Conservation (phyloP, 1,140 invertebrate genomes). For the Eulimnadia texana region DNA sequence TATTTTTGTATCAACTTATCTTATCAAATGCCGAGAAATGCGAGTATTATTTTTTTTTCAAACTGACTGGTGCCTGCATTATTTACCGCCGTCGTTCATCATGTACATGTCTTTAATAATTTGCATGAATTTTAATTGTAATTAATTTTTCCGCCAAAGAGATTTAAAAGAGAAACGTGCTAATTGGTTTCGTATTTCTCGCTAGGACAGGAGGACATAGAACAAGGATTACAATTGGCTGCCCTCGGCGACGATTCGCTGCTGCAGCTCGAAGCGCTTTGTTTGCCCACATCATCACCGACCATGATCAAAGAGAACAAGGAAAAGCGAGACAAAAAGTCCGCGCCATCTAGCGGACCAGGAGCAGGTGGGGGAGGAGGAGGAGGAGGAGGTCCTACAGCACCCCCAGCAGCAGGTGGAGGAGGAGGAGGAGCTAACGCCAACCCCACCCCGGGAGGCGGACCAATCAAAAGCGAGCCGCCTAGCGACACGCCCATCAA, state of each 20-base stretch:
- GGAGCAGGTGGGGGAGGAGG: slow-evolving; percentile 3
- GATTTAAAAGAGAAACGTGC: neutral
- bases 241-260: neutral
- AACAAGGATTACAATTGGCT: neutral
- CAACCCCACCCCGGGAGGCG: slow-evolving; percentile 18
- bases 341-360: neutral
- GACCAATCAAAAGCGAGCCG: slow-evolving; percentile 19
- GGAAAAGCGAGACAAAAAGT: slow-evolving; percentile 20
- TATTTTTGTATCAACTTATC: too few species aligned
- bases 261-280: neutral
- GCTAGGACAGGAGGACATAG: neutral
- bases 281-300: neutral
- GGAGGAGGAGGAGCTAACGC: slow-evolving; percentile 2
- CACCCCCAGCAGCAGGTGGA: neutral
- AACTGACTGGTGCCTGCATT: too few species aligned
- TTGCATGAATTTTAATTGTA: too few species aligned
- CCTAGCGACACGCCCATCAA: slow-evolving; percentile 15
- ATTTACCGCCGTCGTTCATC: too few species aligned
- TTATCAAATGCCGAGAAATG: too few species aligned
- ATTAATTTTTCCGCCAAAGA: too few species aligned
- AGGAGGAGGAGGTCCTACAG: neutral
- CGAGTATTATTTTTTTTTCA: too few species aligned
- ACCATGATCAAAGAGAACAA: slow-evolving; percentile 24
- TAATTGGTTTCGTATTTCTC: neutral
- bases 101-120: too few species aligned